Base-by-base conservation (phyloP, 2,797 vertebrate species). In the Rhinichthys osculus region DNA sequence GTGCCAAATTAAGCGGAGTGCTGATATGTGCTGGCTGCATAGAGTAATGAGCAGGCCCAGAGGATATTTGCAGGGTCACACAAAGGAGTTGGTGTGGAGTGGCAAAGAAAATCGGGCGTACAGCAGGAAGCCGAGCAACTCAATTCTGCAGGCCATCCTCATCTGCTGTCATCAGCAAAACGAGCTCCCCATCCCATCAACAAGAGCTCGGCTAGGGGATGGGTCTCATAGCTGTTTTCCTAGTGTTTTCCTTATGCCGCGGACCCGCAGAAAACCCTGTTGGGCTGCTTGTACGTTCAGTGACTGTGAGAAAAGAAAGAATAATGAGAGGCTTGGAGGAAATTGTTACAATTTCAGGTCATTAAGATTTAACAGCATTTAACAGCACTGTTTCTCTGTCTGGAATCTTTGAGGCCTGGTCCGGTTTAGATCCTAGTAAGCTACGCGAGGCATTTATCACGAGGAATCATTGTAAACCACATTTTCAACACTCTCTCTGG, bases 1-100 rank as follows among this genome's bases (percentile, higher is more conserved):
- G 91, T 92, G 93, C 91, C 93, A 94, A 95, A 95, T 95, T 94
- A 95, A 93, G 92, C 92, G 84, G 91, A 92, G 93, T 93, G 92
- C 89, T 92, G 89, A 92, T 93, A 91, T 92, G 92, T 91, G 89
- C 92, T 92, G 92, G 91, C 91, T 93, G 90, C 87, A 83, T 87
- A 85, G 90, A 91, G 93, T 95, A 95, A 96, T 96, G 94, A 94
- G 95, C 93, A 94, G 92, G 93, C 94, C 95, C 93, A 94, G 94
- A 94, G 95, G 95, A 95, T 95, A 95, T 96, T 95, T 96, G 92
- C 92, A 92, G 94, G 95, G 93, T 95, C 93, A 94, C 93, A 94
- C 94, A 92, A 94, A 94, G 93, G 92, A 95, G 91, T 91, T 94
- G 90, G 91, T 91, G 88, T 89, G 90, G 93, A 89, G 87, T 90